Percentiles rank a stretch among this genome's conserved stretches.
These are phyloP conservation scores for Drosophila greeni DNA, from an alignment of 2,888 invertebrate species.

Conservation along the genomic window DNA sequence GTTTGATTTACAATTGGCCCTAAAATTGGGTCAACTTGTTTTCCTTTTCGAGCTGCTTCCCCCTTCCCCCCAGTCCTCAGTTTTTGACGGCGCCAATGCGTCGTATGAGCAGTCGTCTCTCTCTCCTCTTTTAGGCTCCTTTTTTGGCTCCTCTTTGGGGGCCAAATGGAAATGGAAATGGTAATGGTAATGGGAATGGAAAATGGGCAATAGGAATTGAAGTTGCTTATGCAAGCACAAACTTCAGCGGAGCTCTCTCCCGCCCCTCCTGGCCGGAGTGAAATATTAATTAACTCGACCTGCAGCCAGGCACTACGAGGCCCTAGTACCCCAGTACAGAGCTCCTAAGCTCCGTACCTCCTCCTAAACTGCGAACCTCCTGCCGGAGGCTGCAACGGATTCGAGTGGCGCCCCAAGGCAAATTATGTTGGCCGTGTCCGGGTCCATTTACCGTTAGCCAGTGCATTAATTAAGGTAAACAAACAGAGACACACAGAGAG, in stretches of 20 bases:
- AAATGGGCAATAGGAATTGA: constrained; percentile 31
- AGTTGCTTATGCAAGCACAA: constrained; percentile 43
- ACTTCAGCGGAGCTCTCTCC: constrained; percentile 7
- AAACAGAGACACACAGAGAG: constrained; percentile 33
- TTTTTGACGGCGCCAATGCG: constrained; percentile 51
- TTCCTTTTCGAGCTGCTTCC: constrained; percentile 11
- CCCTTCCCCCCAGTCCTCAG: neutral
- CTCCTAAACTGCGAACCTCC: neutral
- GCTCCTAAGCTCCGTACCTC: neutral
- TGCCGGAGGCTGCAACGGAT: constrained; percentile 29
- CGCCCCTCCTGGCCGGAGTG: constrained; percentile 28
- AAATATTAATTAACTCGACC: constrained; percentile 69
- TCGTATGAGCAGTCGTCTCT: constrained; percentile 58
- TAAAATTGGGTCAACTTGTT: constrained; percentile 35
- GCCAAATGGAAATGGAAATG: constrained; percentile 18
- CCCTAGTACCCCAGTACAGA: no score
- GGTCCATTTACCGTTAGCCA: constrained; percentile 44
- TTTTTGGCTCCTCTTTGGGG: constrained; percentile 19
- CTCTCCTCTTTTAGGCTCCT: constrained; percentile 17
- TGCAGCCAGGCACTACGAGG: constrained; percentile 12
- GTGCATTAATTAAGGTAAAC: constrained; percentile 73
- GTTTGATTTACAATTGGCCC: constrained; percentile 36
- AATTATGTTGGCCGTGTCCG: constrained; percentile 57
- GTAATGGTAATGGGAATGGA: constrained; percentile 20
- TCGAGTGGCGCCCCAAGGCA: constrained; percentile 35